Percentiles rank a stretch among this genome's conserved stretches.
Conservation (phyloP, 1,140 invertebrate species). For the Spodoptera frugiperda region DNA sequence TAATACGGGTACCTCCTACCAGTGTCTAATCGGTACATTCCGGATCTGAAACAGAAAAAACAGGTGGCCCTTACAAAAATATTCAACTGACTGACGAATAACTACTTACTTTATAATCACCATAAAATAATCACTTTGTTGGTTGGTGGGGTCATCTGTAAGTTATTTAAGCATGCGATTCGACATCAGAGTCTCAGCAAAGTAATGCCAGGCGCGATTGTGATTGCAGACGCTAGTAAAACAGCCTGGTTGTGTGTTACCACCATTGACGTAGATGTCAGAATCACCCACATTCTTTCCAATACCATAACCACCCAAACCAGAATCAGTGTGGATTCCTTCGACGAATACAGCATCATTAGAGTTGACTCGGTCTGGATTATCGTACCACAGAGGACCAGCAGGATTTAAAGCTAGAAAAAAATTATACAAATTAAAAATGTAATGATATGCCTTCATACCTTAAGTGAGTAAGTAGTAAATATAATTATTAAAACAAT, state of each 20-base stretch:
- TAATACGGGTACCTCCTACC: slow-evolving; percentile 13
- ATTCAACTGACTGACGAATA: no score
- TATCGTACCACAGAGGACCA: slow-evolving; percentile 61
- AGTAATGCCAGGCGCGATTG: slow-evolving; percentile 88
- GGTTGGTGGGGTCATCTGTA: no score
- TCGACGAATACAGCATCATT: slow-evolving; percentile 88
- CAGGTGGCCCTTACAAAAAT: no score
- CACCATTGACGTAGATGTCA: slow-evolving; percentile 94
- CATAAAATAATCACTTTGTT: no score
- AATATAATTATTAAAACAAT: no score
- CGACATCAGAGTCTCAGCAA: no score
- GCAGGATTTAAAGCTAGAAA: slow-evolving; percentile 62
- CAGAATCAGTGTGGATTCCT: slow-evolving; percentile 89
- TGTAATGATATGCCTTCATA: not conserved
- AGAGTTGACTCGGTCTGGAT: slow-evolving; percentile 50
- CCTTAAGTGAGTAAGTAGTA: not conserved
- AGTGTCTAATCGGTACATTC: slow-evolving; percentile 22
- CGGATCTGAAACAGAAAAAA: slow-evolving; percentile 13
- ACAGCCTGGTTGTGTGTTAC: slow-evolving; percentile 84
- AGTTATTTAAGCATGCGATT: no score
- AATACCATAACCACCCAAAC: slow-evolving; percentile 83
- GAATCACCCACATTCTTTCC: slow-evolving; percentile 84
- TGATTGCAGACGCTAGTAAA: slow-evolving; percentile 87
- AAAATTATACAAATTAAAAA: no score
- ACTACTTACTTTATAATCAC: no score